A percentile compares a stretch with the other conserved stretches of the same genome.
phyloP scores from a whole-genome alignment of 2,113 vertebrate genomes.

The Alethe diademata region DNA sequence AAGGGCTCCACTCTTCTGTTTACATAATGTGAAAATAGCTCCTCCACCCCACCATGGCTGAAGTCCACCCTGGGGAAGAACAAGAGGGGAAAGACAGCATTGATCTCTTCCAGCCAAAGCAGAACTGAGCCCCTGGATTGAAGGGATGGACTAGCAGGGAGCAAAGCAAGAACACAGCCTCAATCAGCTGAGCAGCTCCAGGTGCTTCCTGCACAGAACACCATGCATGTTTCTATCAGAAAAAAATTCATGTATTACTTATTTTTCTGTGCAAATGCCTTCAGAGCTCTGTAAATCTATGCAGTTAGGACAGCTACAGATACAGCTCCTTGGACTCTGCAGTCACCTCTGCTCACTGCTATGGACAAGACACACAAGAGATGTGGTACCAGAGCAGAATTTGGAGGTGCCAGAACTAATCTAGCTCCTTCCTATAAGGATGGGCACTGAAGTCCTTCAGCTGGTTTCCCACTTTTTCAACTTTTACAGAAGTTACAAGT shows the following conservation, averaged over 20 bases:
- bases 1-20: not conserved
- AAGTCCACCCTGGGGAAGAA: not conserved
- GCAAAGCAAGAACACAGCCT: not conserved
- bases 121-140: not conserved
- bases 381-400: accelerated
- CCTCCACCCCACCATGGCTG: not conserved
- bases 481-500: not conserved
- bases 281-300: not conserved
- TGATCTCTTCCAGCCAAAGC: not conserved
- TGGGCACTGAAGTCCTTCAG: not conserved
- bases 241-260: not conserved
- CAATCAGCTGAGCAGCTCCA: not conserved
- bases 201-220: not conserved
- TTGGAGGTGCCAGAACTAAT: not conserved
- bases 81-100: not conserved
- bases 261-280: not conserved
- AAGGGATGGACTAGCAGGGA: not conserved
- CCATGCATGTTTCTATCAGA: not conserved
- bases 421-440: not conserved
- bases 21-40: not conserved
- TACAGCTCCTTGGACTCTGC: not conserved
- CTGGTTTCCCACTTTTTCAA: not conserved
- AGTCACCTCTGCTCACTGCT: not conserved
- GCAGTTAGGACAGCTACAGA: not conserved
- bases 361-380: not conserved